A percentile compares a stretch with the other conserved stretches of the same genome.
Evolutionary conservation across 1,140 invertebrate genomes (phyloP).

Genomic region (Camponotus vicinus): DNA sequence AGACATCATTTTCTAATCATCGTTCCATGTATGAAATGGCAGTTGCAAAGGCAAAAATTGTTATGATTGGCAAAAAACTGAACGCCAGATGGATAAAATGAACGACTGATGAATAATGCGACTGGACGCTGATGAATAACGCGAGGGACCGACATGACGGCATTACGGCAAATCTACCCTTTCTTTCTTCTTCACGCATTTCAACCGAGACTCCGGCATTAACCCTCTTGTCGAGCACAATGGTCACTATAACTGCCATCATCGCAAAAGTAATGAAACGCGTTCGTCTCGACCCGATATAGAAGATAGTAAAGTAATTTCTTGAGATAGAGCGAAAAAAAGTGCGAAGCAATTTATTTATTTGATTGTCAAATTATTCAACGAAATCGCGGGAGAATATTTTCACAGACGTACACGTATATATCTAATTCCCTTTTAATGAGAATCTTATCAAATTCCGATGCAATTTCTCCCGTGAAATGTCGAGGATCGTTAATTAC

Average conservation of each 20-base stretch:
- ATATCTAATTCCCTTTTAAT: too few species aligned
- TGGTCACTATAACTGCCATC: background rate
- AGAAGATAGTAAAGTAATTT: background rate
- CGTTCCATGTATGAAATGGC: background rate
- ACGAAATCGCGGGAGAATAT: background rate
- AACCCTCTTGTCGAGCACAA: conserved; percentile 28
- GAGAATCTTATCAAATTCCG: background rate
- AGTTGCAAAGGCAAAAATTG: conserved; percentile 2
- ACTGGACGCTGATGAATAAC: conserved; percentile 48
- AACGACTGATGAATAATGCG: conserved; percentile 50
- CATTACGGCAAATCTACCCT: conserved; percentile 28
- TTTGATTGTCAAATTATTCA: conserved; percentile 11
- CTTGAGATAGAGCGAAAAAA: background rate
- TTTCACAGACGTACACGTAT: too few species aligned
- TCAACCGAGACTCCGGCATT: conserved; percentile 44
- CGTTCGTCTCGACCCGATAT: background rate
- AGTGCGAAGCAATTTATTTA: background rate
- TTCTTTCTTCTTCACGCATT: conserved; percentile 34
- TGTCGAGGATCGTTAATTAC: background rate
- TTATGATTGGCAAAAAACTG: conserved; percentile 45
- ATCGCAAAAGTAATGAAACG: conserved; percentile 7
- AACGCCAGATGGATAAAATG: conserved; percentile 39
- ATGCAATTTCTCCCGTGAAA: background rate
- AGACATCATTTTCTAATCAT: conserved; percentile 10
- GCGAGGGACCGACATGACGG: conserved; percentile 10